These are phyloP conservation scores for Mythimna pallens DNA, from an alignment of 2,888 invertebrate species.

Conservation along the genomic window DNA sequence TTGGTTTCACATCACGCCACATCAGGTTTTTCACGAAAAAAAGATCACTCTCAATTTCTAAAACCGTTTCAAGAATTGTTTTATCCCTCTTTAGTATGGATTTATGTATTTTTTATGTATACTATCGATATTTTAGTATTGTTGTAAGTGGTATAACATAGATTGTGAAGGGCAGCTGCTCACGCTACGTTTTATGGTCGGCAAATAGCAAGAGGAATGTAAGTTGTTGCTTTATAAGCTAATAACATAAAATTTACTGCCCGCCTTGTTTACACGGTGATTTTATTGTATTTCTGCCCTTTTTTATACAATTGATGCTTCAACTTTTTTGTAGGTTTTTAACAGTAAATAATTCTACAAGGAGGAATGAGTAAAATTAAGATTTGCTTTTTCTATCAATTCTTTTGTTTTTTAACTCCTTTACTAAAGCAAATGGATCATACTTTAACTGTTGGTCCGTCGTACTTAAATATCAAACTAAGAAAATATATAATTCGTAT, in stretches of 20 bases:
- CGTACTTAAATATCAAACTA: not conserved
- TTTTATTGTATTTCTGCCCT: conserved; percentile 51
- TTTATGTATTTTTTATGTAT: conserved; percentile 43
- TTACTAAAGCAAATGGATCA: not conserved
- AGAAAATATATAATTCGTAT: not conserved
- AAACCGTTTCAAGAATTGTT: not conserved
- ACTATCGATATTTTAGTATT: conserved; percentile 42
- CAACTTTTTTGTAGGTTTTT: not conserved
- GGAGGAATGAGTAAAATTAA: not conserved
- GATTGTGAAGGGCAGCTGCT: conserved; percentile 51
- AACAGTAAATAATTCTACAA: not conserved
- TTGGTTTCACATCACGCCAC: not conserved
- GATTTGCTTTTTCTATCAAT: not conserved
- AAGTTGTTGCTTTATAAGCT: conserved; percentile 59
- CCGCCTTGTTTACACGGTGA: conserved; percentile 49
- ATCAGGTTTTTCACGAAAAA: not conserved
- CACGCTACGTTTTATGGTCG: conserved; percentile 54
- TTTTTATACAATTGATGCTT: conserved; percentile 28
- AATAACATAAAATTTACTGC: conserved; percentile 63
- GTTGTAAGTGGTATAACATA: conserved; percentile 34
- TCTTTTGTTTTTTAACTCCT: not conserved
- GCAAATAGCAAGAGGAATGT: conserved; percentile 46
- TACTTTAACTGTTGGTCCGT: not conserved
- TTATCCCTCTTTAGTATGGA: not conserved
- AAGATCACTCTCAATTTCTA: not conserved